Evolutionary conservation across 2,888 invertebrate species (phyloP), one percentile per base, ranked within the genome.

Genomic region (Rotaria macrura): DNA sequence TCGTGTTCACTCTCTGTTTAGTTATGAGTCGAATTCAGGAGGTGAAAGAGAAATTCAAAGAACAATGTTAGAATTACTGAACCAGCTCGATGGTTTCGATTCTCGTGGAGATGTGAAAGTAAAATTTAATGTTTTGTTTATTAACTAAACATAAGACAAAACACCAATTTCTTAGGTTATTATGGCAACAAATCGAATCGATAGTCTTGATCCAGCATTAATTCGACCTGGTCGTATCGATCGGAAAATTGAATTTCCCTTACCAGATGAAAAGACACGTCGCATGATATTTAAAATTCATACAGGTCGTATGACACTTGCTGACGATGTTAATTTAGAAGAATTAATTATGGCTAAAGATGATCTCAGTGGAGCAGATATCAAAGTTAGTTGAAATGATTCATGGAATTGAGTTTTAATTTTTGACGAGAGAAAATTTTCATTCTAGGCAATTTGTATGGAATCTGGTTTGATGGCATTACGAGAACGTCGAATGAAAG

Each of bases 331-430:
- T 17, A 96, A 97, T 90, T 93, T 99, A 23, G 96, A 95, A 87
- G 98, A 99, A 91, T 93, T 98, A 85, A 97, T 99, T 87, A 96
- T 97, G 95, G 96, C 98, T 9, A 99, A 99, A 91, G 99, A 99
- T 93, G 99, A 99, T 92, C 93, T 99, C 29, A 98, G 97, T 85
- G 99, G 99, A 38, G 92, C 92, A 84, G 92, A 92, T 88, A 92
- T 92, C 87, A 92, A 92, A 90, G 92, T 91, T 87, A 29, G 85
- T 54, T 49, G 17, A n/a, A 29, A 17, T n/a, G 29, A 57, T 34
- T 34, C 20, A n/a, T 84, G 5, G 10, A 5, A 5, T n/a, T n/a
- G n/a, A n/a, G n/a, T n/a, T n/a, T n/a, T 12, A 47, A 47, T 49
- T 40, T 79, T 43, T 34, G 1, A 2, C 0, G 4, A 23, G 2